These are phyloP conservation scores for Pangasius krempfi DNA, from an alignment of 2,797 vertebrate genomes.

Conservation along the genomic window DNA sequence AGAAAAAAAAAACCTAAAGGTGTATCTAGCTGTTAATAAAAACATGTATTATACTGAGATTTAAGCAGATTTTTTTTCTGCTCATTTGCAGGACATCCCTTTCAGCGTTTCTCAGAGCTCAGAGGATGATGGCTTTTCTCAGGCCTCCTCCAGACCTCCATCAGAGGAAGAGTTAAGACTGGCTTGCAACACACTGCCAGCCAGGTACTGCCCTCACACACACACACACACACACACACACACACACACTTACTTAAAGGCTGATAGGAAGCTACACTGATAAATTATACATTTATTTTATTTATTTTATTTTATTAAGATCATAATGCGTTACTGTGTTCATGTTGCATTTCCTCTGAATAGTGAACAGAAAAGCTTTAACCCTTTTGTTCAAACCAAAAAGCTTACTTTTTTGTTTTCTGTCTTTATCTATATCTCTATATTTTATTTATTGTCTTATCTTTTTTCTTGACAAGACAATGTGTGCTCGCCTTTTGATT, in stretches of 20 bases:
- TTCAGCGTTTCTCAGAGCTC: slow-evolving; percentile 87
- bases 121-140: slow-evolving; percentile 92
- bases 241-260: not conserved
- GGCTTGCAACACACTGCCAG: slow-evolving; percentile 83
- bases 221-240: not conserved
- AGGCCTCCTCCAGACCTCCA: slow-evolving; percentile 84
- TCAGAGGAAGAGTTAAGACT: slow-evolving; percentile 84
- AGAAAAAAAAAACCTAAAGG: not conserved
- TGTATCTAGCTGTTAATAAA: not conserved
- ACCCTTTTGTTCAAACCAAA: not conserved
- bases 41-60: not conserved
- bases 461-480: not conserved
- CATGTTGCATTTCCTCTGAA: no score
- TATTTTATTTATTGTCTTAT: no score
- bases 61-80: not conserved
- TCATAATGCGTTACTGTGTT: not conserved
- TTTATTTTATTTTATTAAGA: no score
- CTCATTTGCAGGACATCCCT: slow-evolving; percentile 66
- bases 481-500: not conserved
- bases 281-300: not conserved
- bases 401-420: not conserved
- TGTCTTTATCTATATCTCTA: not conserved
- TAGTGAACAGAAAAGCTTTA: not conserved
- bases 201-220: slow-evolving; percentile 75
- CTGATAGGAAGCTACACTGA: not conserved